Percentiles rank a stretch among this genome's conserved stretches.
phyloP scores from a whole-genome alignment of 2,888 invertebrate genomes.

The Atethmia centrago region DNA sequence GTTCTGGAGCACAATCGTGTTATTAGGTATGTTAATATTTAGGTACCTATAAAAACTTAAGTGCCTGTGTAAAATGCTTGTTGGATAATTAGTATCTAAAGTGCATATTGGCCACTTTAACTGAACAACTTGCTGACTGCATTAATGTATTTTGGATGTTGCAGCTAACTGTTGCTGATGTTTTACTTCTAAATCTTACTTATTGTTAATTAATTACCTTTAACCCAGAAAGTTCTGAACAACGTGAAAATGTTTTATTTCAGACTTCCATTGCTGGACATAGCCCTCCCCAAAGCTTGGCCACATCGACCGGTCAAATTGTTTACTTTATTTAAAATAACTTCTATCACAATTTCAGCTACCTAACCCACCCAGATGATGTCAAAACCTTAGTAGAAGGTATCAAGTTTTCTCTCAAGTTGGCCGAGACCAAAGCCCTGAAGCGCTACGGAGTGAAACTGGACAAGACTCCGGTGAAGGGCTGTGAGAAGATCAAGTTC shows the following conservation, averaged over 20 bases:
- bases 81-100: not conserved
- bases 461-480: slow-evolving; percentile 93
- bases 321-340: not conserved
- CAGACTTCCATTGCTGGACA: too few relatives aligned
- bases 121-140: not conserved
- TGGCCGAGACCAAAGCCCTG: slow-evolving; percentile 92
- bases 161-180: not conserved
- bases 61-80: too few relatives aligned
- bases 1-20: slow-evolving; percentile 6
- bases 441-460: slow-evolving; percentile 93
- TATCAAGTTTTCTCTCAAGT: slow-evolving; percentile 93
- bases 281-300: too few relatives aligned
- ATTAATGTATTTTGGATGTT: not conserved
- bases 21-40: not conserved
- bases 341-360: slow-evolving; percentile 77
- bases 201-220: not conserved
- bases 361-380: slow-evolving; percentile 94
- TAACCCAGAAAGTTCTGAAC: not conserved
- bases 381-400: slow-evolving; percentile 95
- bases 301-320: too few relatives aligned
- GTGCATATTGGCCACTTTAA: not conserved
- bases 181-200: not conserved
- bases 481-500: slow-evolving; percentile 94
- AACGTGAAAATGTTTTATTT: not conserved
- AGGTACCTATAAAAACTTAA: too few relatives aligned